phyloP scores from a whole-genome alignment of 2,888 invertebrate species.

The Dendrolimus houi region DNA sequence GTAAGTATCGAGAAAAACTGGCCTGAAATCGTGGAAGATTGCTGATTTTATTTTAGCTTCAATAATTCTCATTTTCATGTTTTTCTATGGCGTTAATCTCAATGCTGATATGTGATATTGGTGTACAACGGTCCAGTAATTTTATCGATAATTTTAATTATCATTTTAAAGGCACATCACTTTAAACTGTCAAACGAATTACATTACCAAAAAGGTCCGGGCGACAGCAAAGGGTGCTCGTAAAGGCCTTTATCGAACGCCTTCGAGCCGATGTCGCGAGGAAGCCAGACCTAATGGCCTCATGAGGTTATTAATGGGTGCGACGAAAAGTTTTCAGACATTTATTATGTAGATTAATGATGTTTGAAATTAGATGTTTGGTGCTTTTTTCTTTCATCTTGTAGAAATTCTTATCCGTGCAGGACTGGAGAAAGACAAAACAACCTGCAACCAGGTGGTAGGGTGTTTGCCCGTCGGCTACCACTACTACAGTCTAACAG shows the following conservation, averaged over 20 bases:
- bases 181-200: conserved; percentile 2
- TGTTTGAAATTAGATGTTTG: background rate
- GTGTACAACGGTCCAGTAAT: background rate
- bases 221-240: conserved; percentile 4
- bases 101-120: background rate
- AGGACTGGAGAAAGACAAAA: no score
- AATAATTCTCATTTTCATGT: background rate
- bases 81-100: background rate
- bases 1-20: no score
- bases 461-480: no score
- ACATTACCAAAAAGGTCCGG: conserved; percentile 4
- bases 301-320: conserved; percentile 4
- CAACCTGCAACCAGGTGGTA: no score
- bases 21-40: no score
- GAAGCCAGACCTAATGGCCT: conserved; percentile 2
- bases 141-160: conserved; percentile 1
- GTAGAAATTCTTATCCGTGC: background rate
- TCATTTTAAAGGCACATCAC: background rate
- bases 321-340: background rate
- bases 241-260: conserved; percentile 5
- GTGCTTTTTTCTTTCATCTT: background rate
- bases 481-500: no score
- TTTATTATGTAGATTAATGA: background rate
- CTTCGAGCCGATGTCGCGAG: conserved; percentile 3
- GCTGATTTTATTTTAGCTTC: background rate